These are phyloP conservation scores for Drosophila meridionalis DNA, from an alignment of 2,888 invertebrate genomes.

Conservation along the genomic window DNA sequence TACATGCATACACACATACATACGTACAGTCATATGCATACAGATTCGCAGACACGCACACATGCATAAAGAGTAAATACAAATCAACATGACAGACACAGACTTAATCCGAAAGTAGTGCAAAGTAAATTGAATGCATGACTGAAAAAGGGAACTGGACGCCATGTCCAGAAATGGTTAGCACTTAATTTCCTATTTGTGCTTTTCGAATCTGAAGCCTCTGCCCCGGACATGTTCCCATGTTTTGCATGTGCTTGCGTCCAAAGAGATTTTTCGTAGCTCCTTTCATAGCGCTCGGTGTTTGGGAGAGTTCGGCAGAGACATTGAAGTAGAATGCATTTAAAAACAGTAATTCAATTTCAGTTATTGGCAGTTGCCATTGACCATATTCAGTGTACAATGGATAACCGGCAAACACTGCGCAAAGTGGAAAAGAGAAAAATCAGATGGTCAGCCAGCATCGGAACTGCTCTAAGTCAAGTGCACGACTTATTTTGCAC, in stretches of 20 bases:
- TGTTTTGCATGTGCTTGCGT: constrained; percentile 40
- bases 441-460: constrained; percentile 4
- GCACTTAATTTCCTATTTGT: constrained; percentile 80
- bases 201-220: constrained; percentile 28
- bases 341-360: constrained; percentile 19
- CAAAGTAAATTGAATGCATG: constrained; percentile 67
- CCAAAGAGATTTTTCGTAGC: constrained; percentile 10
- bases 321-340: constrained; percentile 13
- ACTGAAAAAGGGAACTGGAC: constrained; percentile 26
- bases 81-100: constrained; percentile 70
- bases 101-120: constrained; percentile 76
- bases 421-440: constrained; percentile 9
- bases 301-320: background rate
- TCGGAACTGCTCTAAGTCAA: constrained; percentile 1
- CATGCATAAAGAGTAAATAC: constrained; percentile 51
- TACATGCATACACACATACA: background rate
- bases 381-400: constrained; percentile 17
- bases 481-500: background rate
- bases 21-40: constrained; percentile 9
- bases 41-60: constrained; percentile 8
- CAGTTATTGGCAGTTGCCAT: constrained; percentile 18
- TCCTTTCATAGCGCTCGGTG: constrained; percentile 7
- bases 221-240: constrained; percentile 21
- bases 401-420: constrained; percentile 22
- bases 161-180: constrained; percentile 71